phyloP scores from a whole-genome alignment of 2,113 vertebrate genomes.

The Panthera leo region DNA sequence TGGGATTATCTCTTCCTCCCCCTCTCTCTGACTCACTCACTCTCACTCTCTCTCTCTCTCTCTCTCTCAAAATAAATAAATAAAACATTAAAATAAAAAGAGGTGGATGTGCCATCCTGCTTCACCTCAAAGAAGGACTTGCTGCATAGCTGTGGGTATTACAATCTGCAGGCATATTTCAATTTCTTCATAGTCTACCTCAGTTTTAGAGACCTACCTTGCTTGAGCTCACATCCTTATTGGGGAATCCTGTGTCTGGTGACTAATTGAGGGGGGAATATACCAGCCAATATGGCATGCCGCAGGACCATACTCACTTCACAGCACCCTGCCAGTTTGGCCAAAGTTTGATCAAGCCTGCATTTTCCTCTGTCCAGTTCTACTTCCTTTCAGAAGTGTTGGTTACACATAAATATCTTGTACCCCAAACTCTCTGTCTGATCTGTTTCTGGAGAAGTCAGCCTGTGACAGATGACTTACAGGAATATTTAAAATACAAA shows the following conservation, averaged over 20 bases:
- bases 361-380: background rate
- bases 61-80: too few species aligned
- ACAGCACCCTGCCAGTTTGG: background rate
- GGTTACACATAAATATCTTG: background rate
- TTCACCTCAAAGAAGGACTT: background rate
- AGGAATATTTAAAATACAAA: background rate
- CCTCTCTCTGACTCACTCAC: too few species aligned
- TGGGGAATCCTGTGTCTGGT: background rate
- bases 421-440: background rate
- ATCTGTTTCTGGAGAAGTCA: constrained; percentile 29
- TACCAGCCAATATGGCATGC: background rate
- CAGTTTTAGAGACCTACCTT: background rate
- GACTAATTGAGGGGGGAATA: background rate
- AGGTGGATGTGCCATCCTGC: background rate
- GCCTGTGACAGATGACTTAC: background rate
- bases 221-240: background rate
- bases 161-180: background rate
- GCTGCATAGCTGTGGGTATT: background rate
- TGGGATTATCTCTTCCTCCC: too few species aligned
- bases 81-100: background rate
- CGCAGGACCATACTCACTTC: background rate
- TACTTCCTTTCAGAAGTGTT: background rate
- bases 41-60: too few species aligned
- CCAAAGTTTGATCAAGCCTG: background rate
- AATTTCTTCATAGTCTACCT: background rate